Conservation (phyloP, 2,888 invertebrate species). For the Diplazon laetatorius region DNA sequence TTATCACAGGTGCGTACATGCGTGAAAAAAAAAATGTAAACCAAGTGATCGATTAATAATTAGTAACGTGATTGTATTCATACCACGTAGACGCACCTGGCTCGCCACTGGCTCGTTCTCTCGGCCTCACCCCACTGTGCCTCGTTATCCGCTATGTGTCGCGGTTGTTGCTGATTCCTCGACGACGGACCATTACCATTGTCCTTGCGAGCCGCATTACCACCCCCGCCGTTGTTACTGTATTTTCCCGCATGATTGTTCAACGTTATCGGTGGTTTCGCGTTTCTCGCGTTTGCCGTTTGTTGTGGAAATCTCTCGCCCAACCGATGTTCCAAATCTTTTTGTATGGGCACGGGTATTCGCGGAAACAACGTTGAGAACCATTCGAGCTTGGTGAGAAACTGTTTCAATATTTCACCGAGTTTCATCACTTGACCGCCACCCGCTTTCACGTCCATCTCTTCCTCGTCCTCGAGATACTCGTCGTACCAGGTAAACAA, state of each 20-base stretch:
- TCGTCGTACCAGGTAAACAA: constrained; percentile 98
- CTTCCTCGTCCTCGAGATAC: constrained; percentile 98
- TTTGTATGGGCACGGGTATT: constrained; percentile 98
- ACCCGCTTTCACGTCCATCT: constrained; percentile 98
- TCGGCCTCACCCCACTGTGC: constrained; percentile 82
- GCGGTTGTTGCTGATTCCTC: constrained; percentile 71
- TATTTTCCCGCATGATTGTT: constrained; percentile 80
- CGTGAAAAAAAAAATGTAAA: no score
- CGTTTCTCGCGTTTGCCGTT: constrained; percentile 80
- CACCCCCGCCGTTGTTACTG: constrained; percentile 68
- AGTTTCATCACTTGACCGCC: constrained; percentile 97
- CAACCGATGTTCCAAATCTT: constrained; percentile 92
- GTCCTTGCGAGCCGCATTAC: constrained; percentile 72
- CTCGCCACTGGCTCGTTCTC: constrained; percentile 81
- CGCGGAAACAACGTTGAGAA: constrained; percentile 99
- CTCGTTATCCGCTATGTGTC: constrained; percentile 81
- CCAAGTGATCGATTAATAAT: constrained; percentile 51
- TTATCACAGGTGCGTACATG: neutral
- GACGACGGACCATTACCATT: constrained; percentile 73
- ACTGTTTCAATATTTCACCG: constrained; percentile 95
- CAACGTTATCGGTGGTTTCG: constrained; percentile 80
- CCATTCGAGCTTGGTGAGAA: constrained; percentile 98
- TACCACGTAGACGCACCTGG: constrained; percentile 82
- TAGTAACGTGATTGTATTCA: constrained; percentile 80
- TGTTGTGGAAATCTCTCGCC: constrained; percentile 85